Evolutionary conservation across 2,113 vertebrate species (phyloP), one percentile per base, ranked within the genome.

Genomic region (Stercorarius parasiticus): DNA sequence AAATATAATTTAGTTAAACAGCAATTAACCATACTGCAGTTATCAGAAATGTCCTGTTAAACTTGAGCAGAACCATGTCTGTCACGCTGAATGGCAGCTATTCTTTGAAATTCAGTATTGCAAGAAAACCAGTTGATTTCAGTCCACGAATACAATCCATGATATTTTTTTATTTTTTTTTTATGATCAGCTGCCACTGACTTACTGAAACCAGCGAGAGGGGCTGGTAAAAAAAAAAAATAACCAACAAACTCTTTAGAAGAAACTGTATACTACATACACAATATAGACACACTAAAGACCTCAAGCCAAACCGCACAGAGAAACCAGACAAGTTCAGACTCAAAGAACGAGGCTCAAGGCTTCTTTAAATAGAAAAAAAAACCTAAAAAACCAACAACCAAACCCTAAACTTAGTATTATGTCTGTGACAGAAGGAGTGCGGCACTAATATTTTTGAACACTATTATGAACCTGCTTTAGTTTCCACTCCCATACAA

Each of bases 1-100:
- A 97, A 90, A 94, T 59, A 95, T 77, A 80, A 95, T 95, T 91
- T 53, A 86, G 72, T 95, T 92, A 95, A 95, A 67, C 32, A 85
- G 78, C 86, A 85, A 95, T 96, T 96, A 96, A 70, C n/a, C 82
- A 70, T 43, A 15, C n/a, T 82, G 89, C 71, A 36, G 78, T 80
- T 80, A 95, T 70, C 93, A 93, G 74, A 88, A 85, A 85, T 55
- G 91, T 91, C 87, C 95, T 90, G 73, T 52, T 95, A 85, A 88
- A 93, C 82, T 93, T 82, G 66, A 87, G 91, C 77, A 87, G 74
- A 85, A 22, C 70, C 58, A 3, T 18, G 34, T 66, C 87, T 94
- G 78, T 88, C 94, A 91, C 91, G 64, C 0, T 36, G 82, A 89
- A 73, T 36, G 66, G 82, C 71, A 95, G 89, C 88, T 89, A 34